Base-by-base conservation (phyloP, 2,113 vertebrate genomes). In the Panthera leo region DNA sequence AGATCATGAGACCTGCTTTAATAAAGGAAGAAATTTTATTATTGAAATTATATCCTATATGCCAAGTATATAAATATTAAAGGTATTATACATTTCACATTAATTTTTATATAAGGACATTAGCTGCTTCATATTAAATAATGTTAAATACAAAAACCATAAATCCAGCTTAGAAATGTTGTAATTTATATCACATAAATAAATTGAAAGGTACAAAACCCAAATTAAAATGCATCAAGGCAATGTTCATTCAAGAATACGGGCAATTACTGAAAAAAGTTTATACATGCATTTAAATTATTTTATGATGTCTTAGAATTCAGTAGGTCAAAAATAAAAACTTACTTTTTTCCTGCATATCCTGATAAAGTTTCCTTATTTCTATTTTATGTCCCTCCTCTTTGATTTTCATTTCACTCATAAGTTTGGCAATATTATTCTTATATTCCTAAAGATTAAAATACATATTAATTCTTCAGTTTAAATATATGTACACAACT, bases 341-440 rank as follows among this genome's bases (percentile, higher is more conserved):
- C 98, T 98, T 96, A 99, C 99, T 31, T 97, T 98, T 98, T 96
- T 96, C 97, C 53, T 97, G 98, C 73, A 98, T 85, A 39, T 99
- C 73, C 0, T 97, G 96, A 21, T 98, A 97, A 97, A 99, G 2
- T 92, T 98, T 98, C 89, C 34, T 95, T 92, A 99, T 94, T 97
- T 99, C 98, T 70, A 53, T 42, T 85, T 97, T 98, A 93, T 99
- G 97, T 80, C 96, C 98, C 53, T 99, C 98, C 16, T 99, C 98
- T 97, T 98, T 99, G 91, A 94, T 98, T 98, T 98, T 98, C 63
- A 99, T 98, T 97, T 99, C 98, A 97, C 2, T 94, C 80, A 87
- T 53, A 96, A 99, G 97, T 96, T 98, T 98, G 83, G 98, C 97
- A 97, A 98, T 96, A 93, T 98, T 95, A 96, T 95, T 97, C 84